Conservation (phyloP, 1,140 invertebrate genomes). For the Trichogramma pretiosum region DNA sequence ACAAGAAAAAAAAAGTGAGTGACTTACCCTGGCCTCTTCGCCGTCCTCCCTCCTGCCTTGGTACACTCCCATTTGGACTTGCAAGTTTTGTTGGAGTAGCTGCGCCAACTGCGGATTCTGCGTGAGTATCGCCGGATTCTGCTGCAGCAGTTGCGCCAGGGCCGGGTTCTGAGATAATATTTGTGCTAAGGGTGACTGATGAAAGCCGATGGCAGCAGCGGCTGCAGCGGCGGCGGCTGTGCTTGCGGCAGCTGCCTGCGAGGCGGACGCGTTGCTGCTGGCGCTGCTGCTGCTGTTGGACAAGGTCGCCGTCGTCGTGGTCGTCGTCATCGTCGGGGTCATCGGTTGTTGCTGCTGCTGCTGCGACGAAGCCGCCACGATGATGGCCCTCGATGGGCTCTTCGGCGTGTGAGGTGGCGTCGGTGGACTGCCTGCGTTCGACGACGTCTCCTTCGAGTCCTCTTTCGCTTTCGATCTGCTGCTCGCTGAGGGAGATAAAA, state of each 20-base stretch:
- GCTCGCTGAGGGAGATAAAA: constrained; percentile 9
- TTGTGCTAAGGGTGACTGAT: constrained; percentile 35
- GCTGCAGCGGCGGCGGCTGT: constrained; percentile 11
- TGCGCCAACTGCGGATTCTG: constrained; percentile 41
- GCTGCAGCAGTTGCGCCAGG: constrained; percentile 38
- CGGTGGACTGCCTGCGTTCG: constrained; percentile 42
- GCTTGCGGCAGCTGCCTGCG: neutral
- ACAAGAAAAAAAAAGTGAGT: neutral
- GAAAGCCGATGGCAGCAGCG: constrained; percentile 19
- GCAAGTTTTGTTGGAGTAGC: constrained; percentile 40
- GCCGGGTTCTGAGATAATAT: constrained; percentile 40
- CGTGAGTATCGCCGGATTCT: constrained; percentile 37
- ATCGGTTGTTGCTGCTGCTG: too few species aligned
- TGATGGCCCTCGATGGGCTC: constrained; percentile 38
- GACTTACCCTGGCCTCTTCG: constrained; percentile 37
- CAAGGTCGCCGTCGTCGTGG: constrained; percentile 13
- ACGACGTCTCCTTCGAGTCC: constrained; percentile 40
- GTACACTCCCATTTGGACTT: constrained; percentile 39
- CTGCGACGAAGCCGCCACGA: constrained; percentile 19
- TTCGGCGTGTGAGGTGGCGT: constrained; percentile 43
- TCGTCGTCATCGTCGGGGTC: too few species aligned
- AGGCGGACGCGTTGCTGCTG: constrained; percentile 10
- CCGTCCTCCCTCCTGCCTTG: constrained; percentile 34
- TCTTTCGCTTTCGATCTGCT: constrained; percentile 38
- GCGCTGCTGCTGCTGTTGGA: constrained; percentile 14